A percentile compares a stretch with the other conserved stretches of the same genome.
Conservation (phyloP, 2,113 vertebrate species). For the Xenopus laevis region DNA sequence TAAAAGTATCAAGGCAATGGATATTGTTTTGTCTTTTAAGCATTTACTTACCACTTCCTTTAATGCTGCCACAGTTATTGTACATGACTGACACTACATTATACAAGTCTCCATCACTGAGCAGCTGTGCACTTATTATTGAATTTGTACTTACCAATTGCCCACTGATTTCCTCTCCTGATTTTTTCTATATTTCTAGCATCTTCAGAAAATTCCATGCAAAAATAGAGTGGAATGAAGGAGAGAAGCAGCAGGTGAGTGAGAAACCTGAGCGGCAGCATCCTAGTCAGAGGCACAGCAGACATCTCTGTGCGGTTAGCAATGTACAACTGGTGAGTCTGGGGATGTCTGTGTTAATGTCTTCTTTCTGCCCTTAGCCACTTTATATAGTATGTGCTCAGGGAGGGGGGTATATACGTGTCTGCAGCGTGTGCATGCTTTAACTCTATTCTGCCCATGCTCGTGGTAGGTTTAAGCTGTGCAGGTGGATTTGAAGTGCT, state of each 20-base stretch:
- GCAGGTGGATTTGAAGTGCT: conserved; percentile 26
- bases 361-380: conserved; percentile 4
- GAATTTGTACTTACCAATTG: conserved; percentile 73
- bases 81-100: no score
- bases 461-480: not conserved
- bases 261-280: conserved; percentile 58
- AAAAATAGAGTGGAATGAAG: conserved; percentile 62
- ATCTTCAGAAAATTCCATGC: conserved; percentile 69
- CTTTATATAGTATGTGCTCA: conserved; percentile 23
- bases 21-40: no score
- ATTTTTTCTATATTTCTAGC: conserved; percentile 72
- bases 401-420: conserved; percentile 31
- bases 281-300: conserved; percentile 40
- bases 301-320: not conserved
- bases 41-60: no score
- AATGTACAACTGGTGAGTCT: conserved; percentile 15
- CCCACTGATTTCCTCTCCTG: conserved; percentile 85
- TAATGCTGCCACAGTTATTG: no score
- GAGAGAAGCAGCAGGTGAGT: conserved; percentile 67
- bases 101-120: not conserved
- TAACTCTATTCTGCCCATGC: conserved; percentile 13
- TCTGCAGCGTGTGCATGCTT: conserved; percentile 15
- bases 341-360: conserved; percentile 5
- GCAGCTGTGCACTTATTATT: not conserved
- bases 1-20: no score